phyloP scores from a whole-genome alignment of 37 sponge, comb jelly and placozoan genomes.

The Geodia barretti region DNA sequence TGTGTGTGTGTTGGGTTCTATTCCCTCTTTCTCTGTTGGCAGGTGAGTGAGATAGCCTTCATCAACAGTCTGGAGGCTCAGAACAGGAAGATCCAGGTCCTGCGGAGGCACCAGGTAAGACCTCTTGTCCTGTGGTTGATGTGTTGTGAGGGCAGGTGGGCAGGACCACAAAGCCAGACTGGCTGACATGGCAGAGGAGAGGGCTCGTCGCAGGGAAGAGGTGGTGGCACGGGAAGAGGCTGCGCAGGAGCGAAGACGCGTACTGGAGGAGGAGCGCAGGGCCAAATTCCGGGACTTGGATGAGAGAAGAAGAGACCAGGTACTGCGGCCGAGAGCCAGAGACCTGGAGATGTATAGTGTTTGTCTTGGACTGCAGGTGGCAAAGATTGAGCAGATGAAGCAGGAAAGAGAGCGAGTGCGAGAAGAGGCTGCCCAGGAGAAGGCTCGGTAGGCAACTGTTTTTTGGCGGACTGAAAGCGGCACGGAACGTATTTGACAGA shows the following conservation, averaged over 20 bases:
- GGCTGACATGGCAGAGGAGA: slow-evolving; percentile 73
- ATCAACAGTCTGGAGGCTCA: slow-evolving; percentile 94
- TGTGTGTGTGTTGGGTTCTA: neutral
- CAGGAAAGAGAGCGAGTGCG: slow-evolving; percentile 65
- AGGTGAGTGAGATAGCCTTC: slow-evolving; percentile 95
- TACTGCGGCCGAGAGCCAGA: neutral
- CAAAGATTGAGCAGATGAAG: slow-evolving; percentile 57
- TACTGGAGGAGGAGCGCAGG: slow-evolving; percentile 70
- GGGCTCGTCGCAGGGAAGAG: slow-evolving; percentile 80
- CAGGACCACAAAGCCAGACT: slow-evolving; percentile 76
- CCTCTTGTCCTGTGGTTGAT: neutral
- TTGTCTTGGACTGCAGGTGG: slow-evolving; percentile 45
- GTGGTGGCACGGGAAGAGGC: slow-evolving; percentile 92
- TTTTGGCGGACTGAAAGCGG: too few relatives aligned
- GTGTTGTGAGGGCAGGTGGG: neutral
- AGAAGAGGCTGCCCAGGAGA: slow-evolving; percentile 75
- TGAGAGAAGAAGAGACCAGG: slow-evolving; percentile 53
- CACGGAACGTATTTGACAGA: slow-evolving; percentile 17
- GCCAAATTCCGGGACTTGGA: slow-evolving; percentile 69
- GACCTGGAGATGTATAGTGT: neutral
- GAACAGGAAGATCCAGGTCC: slow-evolving; percentile 89
- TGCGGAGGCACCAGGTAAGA: slow-evolving; percentile 65
- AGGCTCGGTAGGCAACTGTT: slow-evolving; percentile 46
- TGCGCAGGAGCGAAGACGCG: slow-evolving; percentile 77
- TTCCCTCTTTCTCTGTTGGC: neutral